A percentile compares a stretch with the other conserved stretches of the same genome.
Evolutionary conservation across 2,113 vertebrate genomes (phyloP).

Genomic region (Montifringilla adamsi): DNA sequence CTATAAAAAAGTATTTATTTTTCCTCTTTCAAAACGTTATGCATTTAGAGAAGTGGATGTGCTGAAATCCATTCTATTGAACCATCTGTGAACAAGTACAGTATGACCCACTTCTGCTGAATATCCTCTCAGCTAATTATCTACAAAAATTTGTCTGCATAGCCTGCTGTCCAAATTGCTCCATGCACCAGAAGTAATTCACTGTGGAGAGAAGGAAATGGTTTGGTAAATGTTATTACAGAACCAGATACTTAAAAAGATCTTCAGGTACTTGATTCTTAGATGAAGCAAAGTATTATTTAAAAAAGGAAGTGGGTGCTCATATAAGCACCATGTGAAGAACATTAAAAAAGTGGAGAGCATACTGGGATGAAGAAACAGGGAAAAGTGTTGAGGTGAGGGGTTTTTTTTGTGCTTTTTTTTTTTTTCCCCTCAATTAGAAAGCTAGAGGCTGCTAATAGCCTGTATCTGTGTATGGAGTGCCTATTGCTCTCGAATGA

Average conservation of each 20-base stretch:
- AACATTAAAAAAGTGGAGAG: not conserved
- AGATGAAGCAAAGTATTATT: not conserved
- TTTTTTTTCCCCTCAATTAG: not conserved
- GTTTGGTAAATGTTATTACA: constrained; percentile 8
- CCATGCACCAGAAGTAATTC: constrained; percentile 10
- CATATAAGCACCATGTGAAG: not conserved
- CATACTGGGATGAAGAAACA: not conserved
- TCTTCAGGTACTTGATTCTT: not conserved
- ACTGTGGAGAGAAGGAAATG: constrained; percentile 13
- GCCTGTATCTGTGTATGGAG: not conserved
- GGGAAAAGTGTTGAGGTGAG: not conserved
- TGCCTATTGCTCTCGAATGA: not conserved
- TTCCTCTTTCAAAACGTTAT: not conserved
- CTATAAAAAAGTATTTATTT: not conserved
- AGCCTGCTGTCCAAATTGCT: constrained; percentile 13
- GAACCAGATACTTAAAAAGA: not conserved
- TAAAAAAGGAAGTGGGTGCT: not conserved
- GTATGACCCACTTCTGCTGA: constrained; percentile 49
- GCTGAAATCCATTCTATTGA: constrained; percentile 25
- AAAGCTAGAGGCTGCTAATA: not conserved
- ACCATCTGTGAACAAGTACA: constrained; percentile 37
- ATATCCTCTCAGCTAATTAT: constrained; percentile 46
- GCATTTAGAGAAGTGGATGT: not conserved
- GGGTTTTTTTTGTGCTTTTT: not conserved
- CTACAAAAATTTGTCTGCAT: not conserved